These are phyloP conservation scores for Zophobas atratus DNA, from an alignment of 1,140 invertebrate genomes.

Conservation along the genomic window DNA sequence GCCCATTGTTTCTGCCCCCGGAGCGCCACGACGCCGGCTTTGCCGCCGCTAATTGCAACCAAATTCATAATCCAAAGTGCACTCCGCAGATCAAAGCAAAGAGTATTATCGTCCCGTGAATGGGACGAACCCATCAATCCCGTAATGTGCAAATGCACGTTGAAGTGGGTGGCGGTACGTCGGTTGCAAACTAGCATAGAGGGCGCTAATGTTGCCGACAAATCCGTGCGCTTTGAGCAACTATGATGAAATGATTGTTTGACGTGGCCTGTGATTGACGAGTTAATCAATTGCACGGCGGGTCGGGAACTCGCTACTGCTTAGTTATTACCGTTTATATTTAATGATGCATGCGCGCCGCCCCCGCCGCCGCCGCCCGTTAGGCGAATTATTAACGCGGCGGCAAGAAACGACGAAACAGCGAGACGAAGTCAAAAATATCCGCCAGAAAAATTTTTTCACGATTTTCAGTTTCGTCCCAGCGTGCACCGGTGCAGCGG, in stretches of 20 bases:
- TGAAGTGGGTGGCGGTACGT: slow-evolving; percentile 26
- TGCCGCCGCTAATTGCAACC: not conserved
- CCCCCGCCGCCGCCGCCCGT: not conserved
- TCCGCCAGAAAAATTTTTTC: not conserved
- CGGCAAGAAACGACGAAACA: not conserved
- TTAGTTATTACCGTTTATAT: slow-evolving; percentile 53
- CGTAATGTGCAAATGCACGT: slow-evolving; percentile 23
- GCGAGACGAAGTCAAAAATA: too few species aligned
- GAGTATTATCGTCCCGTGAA: slow-evolving; percentile 25
- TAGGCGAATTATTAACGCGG: slow-evolving; percentile 11
- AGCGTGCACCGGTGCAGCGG: not conserved
- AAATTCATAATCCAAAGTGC: slow-evolving; percentile 34
- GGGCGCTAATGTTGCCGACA: slow-evolving; percentile 26
- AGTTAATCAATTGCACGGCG: slow-evolving; percentile 53
- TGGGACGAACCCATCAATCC: slow-evolving; percentile 34
- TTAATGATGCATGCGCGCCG: slow-evolving; percentile 44
- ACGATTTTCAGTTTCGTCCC: too few species aligned
- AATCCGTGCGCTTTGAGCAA: slow-evolving; percentile 38
- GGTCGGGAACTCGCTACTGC: slow-evolving; percentile 26
- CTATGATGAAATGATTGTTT: slow-evolving; percentile 51
- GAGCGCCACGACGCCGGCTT: too few species aligned
- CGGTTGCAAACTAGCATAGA: slow-evolving; percentile 39
- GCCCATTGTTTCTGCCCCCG: too few species aligned
- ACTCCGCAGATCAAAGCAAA: slow-evolving; percentile 22
- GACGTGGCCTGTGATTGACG: slow-evolving; percentile 53